Evolutionary conservation across 53 echinoderm and acorn worm genomes (phyloP), one percentile per base, ranked within the genome.

Genomic region (Paracentrotus lividus): DNA sequence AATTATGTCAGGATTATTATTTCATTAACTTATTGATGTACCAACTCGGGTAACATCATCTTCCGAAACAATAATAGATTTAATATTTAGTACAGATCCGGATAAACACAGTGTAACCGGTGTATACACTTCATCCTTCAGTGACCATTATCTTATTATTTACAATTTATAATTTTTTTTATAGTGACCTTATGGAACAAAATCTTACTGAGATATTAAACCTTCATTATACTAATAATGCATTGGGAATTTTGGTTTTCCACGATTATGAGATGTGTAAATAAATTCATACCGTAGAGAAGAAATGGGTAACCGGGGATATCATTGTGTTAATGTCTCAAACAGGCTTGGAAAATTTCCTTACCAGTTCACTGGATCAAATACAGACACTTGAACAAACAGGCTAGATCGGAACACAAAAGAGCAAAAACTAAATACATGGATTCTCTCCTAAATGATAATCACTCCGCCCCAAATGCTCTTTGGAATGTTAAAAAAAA

Each of bases 401-500:
- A 51, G 51, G 51, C 12, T 51, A 51, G 51, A 12, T n/a, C 3
- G 26, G 65, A 65, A 29, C 65, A 27, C 65, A 65, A 65, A 65
- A 65, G 65, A 65, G 65, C 26, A 18, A 65, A 65, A 65, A 65
- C 65, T 15, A 65, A 65, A 5, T 65, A 65, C 26, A 65, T 65
- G n/a, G 65, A 65, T n/a, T 65, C 26, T 65, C n/a, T 65, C 65
- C 26, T 65, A 26, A 65, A 65, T 65, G 65, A 18, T 65, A 65
- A 65, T 65, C 65, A 65, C 65, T 65, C 26, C 5, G 2, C 26
- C 65, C 65, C 65, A 29, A 65, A 65, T 65, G 65, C n/a, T 65
- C 65, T 65, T 29, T 65, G 65, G 65, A n/a, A n/a, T 65, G 65
- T 65, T 65, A n/a, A 65, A 27, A 4, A 65, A 65, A n/a, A 65